These are phyloP conservation scores for Drosophila bipectinata DNA, from an alignment of 1,140 invertebrate species.

Conservation along the genomic window DNA sequence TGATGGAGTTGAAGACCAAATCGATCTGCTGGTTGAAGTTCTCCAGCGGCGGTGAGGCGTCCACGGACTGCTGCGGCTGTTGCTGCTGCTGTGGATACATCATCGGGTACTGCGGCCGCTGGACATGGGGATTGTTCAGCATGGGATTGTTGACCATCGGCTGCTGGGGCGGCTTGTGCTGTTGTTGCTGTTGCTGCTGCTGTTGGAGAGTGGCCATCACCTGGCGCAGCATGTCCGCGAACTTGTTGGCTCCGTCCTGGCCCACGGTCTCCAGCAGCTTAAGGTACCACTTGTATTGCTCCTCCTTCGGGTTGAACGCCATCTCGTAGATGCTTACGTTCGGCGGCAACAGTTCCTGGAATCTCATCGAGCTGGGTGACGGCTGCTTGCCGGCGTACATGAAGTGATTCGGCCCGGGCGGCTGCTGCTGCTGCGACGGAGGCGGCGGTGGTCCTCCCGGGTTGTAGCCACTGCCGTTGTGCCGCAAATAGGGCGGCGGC, in stretches of 20 bases:
- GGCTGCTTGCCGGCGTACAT: conserved; percentile 72
- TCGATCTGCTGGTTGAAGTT: conserved; percentile 83
- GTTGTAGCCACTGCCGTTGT: conserved; percentile 71
- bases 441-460: conserved; percentile 51
- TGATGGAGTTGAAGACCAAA: conserved; percentile 80
- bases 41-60: conserved; percentile 70
- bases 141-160: conserved; percentile 51
- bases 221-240: conserved; percentile 77
- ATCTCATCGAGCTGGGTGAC: conserved; percentile 71
- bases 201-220: conserved; percentile 71
- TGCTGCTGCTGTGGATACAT: conserved; percentile 57
- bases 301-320: conserved; percentile 80
- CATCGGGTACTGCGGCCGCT: conserved; percentile 65
- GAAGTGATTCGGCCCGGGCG: conserved; percentile 48
- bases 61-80: conserved; percentile 51
- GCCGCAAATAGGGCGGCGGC: conserved; percentile 63
- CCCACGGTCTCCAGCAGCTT: conserved; percentile 79
- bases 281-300: conserved; percentile 82
- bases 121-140: conserved; percentile 61
- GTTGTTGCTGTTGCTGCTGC: conserved; percentile 45
- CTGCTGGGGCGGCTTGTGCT: conserved; percentile 43
- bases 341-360: conserved; percentile 80
- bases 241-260: conserved; percentile 81
- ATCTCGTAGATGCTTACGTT: conserved; percentile 83
- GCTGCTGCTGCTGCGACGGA: conserved; percentile 32